Evolutionary conservation across 2,113 vertebrate genomes (phyloP).

Genomic region (Anolis sagrei): DNA sequence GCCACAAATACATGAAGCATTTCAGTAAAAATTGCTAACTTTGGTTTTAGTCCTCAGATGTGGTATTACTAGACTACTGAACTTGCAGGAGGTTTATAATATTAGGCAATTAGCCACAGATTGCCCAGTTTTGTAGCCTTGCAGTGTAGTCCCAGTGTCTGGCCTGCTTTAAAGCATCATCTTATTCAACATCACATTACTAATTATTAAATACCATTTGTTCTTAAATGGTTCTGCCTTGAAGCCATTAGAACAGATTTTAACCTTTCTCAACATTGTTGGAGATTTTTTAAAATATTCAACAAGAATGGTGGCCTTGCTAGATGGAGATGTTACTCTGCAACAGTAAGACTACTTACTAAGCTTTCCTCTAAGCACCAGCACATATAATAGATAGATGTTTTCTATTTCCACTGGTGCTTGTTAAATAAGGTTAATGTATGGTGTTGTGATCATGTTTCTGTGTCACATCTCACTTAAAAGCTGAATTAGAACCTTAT

Average conservation of each 20-base stretch:
- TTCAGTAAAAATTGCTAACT: background rate
- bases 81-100: background rate
- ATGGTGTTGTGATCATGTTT: background rate
- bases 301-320: background rate
- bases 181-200: background rate
- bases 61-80: background rate
- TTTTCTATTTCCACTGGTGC: background rate
- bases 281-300: background rate
- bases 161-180: background rate
- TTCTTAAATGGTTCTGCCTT: background rate
- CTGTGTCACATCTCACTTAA: background rate
- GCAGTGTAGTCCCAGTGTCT: background rate
- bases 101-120: background rate
- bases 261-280: background rate
- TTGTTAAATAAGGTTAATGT: background rate
- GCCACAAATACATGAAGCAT: background rate
- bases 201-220: background rate
- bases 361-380: background rate
- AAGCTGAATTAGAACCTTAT: background rate
- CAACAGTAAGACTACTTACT: background rate
- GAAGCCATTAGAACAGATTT: background rate
- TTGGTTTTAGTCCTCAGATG: background rate
- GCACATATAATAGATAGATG: background rate
- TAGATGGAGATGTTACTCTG: background rate
- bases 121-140: background rate